phyloP scores from a whole-genome alignment of 2,113 vertebrate species.

The Microtus oregoni region DNA sequence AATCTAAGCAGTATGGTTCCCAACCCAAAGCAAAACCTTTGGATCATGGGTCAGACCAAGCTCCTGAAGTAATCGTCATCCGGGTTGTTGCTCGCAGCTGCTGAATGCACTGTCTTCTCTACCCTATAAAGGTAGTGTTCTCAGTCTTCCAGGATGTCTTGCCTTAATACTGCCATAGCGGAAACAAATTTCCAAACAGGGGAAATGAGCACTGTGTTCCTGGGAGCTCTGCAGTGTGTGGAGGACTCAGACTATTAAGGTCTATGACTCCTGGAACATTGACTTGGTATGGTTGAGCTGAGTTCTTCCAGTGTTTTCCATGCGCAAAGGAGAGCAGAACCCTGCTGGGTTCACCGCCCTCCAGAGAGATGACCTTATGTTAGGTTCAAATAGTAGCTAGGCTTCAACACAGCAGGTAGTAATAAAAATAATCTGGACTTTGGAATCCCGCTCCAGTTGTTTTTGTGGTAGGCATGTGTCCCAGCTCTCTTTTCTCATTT shows the following conservation, averaged over 20 bases:
- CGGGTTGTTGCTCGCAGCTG: background rate
- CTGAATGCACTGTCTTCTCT: background rate
- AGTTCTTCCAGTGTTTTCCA: background rate
- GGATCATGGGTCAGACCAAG: background rate
- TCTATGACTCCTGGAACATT: background rate
- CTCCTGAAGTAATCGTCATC: background rate
- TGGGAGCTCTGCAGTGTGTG: background rate
- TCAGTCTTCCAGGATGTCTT: background rate
- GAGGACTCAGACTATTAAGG: background rate
- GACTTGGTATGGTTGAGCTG: background rate
- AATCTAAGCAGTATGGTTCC: background rate
- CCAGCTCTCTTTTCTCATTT: background rate
- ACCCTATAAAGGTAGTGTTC: background rate
- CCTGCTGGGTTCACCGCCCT: background rate
- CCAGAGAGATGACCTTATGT: background rate
- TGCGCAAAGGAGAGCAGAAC: background rate
- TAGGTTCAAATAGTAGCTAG: background rate
- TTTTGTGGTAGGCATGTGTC: background rate
- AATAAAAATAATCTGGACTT: background rate
- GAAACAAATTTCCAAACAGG: background rate
- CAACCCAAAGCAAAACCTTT: background rate
- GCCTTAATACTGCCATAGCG: background rate
- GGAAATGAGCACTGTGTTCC: background rate
- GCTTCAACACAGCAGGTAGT: background rate
- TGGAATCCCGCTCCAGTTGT: background rate